Conservation (phyloP, 2,113 vertebrate genomes). For the Campylorhamphus procurvoides region DNA sequence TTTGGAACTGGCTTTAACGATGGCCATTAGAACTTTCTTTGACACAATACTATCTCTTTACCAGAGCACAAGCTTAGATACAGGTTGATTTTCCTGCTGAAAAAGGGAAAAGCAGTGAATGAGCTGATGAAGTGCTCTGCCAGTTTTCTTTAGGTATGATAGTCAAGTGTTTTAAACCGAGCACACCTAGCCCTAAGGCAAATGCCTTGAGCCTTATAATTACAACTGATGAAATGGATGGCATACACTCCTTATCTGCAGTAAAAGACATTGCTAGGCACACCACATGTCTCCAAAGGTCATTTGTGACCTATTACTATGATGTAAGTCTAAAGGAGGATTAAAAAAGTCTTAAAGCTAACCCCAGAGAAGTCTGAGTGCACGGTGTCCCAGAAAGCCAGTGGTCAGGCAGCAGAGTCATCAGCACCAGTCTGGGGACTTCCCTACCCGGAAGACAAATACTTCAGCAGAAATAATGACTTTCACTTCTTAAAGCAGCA, state of each 20-base stretch:
- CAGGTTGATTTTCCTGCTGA: neutral
- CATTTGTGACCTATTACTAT: neutral
- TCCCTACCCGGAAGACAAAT: neutral
- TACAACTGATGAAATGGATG: neutral
- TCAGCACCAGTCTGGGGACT: neutral
- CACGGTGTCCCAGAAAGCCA: neutral
- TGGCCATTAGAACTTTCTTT: neutral
- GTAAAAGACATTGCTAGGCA: neutral
- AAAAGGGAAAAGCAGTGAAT: neutral
- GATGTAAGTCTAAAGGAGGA: neutral
- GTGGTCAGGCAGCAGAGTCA: neutral
- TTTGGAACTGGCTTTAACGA: neutral
- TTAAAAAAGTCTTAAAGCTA: neutral
- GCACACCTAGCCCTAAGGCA: neutral
- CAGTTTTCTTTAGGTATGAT: neutral
- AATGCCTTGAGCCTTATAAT: neutral
- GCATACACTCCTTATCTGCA: neutral
- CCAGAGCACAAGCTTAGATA: neutral
- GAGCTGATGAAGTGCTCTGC: neutral
- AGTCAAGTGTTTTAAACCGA: neutral
- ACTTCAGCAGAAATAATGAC: neutral
- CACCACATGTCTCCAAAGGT: neutral
- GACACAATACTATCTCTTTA: neutral
- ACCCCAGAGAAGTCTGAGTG: neutral
- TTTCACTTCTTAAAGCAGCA: constrained; percentile 37